Percentiles rank a stretch among this genome's conserved stretches.
phyloP scores from a whole-genome alignment of 1,140 invertebrate species.

The Monochamus saltuarius region DNA sequence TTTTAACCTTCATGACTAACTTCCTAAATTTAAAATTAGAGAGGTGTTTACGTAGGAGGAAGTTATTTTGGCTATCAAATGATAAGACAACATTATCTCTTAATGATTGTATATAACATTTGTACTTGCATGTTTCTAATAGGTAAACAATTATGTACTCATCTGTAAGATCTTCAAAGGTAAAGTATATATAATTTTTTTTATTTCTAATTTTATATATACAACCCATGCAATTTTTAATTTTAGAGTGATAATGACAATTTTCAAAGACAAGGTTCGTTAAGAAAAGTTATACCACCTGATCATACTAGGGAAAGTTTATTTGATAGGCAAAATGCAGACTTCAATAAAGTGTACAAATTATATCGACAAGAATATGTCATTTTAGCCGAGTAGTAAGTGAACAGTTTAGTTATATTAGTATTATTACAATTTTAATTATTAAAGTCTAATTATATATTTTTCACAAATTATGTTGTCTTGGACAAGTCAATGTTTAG shows the following conservation, averaged over 20 bases:
- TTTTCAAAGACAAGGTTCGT: constrained; percentile 48
- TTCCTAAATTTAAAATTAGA: too few relatives aligned
- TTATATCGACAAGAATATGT: constrained; percentile 70
- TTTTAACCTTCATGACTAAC: too few relatives aligned
- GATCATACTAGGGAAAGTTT: constrained; percentile 39
- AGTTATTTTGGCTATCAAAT: too few relatives aligned
- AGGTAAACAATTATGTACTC: too few relatives aligned
- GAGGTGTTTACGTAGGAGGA: too few relatives aligned
- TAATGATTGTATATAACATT: too few relatives aligned
- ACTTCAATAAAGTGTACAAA: constrained; percentile 47
- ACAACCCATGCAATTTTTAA: neutral
- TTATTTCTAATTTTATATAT: too few relatives aligned
- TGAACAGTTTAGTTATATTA: constrained; percentile 30
- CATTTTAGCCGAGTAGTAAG: constrained; percentile 78
- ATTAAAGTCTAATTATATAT: too few relatives aligned
- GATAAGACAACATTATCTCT: too few relatives aligned
- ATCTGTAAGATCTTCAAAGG: constrained; percentile 3
- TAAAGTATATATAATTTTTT: constrained; percentile 5
- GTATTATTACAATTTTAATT: too few relatives aligned
- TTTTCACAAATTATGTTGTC: neutral
- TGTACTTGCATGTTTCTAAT: too few relatives aligned
- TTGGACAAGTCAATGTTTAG: too few relatives aligned
- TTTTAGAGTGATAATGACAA: constrained; percentile 19
- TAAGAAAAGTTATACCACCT: constrained; percentile 44
- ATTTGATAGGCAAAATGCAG: constrained; percentile 48